Conservation (phyloP, 2,797 vertebrate genomes). For the Eutrigla gurnardus region DNA sequence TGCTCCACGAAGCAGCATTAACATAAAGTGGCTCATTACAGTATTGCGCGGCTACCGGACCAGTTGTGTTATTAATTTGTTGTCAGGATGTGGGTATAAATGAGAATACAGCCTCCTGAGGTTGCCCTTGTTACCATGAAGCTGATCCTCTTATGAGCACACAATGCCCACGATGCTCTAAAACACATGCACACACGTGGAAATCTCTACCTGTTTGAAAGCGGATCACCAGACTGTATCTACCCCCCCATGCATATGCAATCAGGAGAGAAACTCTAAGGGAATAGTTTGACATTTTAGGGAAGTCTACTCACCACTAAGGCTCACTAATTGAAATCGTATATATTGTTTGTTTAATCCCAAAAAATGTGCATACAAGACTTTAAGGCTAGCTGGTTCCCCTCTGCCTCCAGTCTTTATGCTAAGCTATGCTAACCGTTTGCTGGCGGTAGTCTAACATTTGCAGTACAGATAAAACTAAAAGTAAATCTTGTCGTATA, state of each 20-base stretch:
- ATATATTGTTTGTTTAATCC: too few species aligned
- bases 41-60: constrained; percentile 70
- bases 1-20: constrained; percentile 72
- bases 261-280: constrained; percentile 1
- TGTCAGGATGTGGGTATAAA: constrained; percentile 83
- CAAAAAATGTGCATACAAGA: too few species aligned
- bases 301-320: not conserved
- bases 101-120: constrained; percentile 77
- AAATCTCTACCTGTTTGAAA: not conserved
- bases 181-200: constrained; percentile 14
- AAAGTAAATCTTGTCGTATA: too few species aligned
- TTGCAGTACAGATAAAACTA: not conserved
- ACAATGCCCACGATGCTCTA: constrained; percentile 18
- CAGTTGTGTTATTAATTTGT: constrained; percentile 83
- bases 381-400: too few species aligned
- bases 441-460: not conserved
- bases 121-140: constrained; percentile 75
- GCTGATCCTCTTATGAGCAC: constrained; percentile 53
- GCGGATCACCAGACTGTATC: not conserved
- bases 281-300: not conserved
- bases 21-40: constrained; percentile 79
- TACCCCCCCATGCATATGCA: not conserved
- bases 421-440: not conserved
- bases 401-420: not conserved
- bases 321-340: too few species aligned